These are phyloP conservation scores for Microvelia longipes DNA, from an alignment of 1,140 invertebrate species.

Conservation along the genomic window DNA sequence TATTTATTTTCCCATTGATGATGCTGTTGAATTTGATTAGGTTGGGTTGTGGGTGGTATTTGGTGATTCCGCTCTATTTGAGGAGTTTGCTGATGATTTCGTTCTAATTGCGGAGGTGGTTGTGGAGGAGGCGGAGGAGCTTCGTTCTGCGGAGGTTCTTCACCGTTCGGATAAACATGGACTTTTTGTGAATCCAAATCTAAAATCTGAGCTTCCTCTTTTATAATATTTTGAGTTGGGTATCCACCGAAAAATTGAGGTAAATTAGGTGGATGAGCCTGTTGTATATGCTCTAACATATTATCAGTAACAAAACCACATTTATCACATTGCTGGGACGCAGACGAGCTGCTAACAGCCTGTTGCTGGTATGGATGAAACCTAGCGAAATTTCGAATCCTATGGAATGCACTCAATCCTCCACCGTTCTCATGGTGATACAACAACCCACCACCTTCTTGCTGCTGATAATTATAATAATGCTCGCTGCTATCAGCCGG, in stretches of 20 bases:
- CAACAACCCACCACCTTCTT: conserved; percentile 29
- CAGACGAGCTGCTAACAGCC: conserved; percentile 38
- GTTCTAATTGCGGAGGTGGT: background rate
- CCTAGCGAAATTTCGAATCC: conserved; percentile 9
- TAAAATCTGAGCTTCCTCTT: conserved; percentile 59
- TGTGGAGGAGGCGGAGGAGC: conserved; percentile 23
- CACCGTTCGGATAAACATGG: conserved; percentile 35
- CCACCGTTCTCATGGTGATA: conserved; percentile 29
- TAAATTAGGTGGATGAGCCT: conserved; percentile 45
- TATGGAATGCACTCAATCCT: conserved; percentile 26
- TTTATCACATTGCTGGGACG: conserved; percentile 59
- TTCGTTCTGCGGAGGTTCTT: conserved; percentile 24
- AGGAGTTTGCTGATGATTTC: conserved; percentile 8
- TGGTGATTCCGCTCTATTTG: conserved; percentile 7
- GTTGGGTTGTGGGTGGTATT: conserved; percentile 14
- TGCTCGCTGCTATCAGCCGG: conserved; percentile 43
- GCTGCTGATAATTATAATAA: conserved; percentile 30
- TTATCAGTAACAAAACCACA: conserved; percentile 59
- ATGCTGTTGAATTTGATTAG: conserved; percentile 24
- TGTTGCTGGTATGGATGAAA: conserved; percentile 13
- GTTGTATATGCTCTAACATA: conserved; percentile 51
- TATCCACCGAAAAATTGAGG: conserved; percentile 30
- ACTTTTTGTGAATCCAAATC: conserved; percentile 81
- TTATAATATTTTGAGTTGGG: conserved; percentile 26
- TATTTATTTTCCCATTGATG: conserved; percentile 7